Evolutionary conservation across 37 sponge, comb jelly and placozoan genomes (phyloP), one percentile per base, ranked within the genome.

Genomic region (Hexactinellida sp.): DNA sequence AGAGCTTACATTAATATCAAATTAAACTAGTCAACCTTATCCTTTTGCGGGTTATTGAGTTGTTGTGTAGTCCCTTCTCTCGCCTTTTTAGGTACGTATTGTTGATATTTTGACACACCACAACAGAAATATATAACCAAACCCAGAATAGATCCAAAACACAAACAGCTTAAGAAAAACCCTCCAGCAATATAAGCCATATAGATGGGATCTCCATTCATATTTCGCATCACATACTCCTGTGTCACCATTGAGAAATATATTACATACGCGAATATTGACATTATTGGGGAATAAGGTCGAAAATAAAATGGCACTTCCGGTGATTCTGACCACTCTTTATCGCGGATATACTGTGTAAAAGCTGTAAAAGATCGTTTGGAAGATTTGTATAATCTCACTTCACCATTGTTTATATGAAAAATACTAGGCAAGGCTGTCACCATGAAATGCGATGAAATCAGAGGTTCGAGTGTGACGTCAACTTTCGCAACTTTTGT

Each of bases 81-180:
- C 3, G 34, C 34, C 30, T 63, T 63, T 63, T 63, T 63, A 63
- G 76, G 76, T 3, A 63, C 76, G 13, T 63, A 63, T 25, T n/a
- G 21, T 63, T 63, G 76, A 63, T 63, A 63, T n/a, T 63, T 63
- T 7, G 76, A 63, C 21, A 63, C 76, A 25, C 76, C 76, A 63
- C 76, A 63, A 63, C 76, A 63, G 13, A 63, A 63, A 63, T 63
- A 63, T 63, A 63, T 63, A 63, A 63, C 3, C 76, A 63, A 63
- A 25, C 76, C 76, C 25, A 63, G 5, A 23, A 3, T 23, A 28
- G 5, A 10, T 21, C 76, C 76, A 23, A 63, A 63, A 63, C 76
- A 63, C 25, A 63, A 23, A 63, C 76, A 63, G 13, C 25, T 3
- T 21, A 1, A 32, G 5, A 63, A 21, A 23, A 63, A 3, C 13